Evolutionary conservation across 2,797 vertebrate genomes (phyloP), one percentile per base, ranked within the genome.

Genomic region (Anguilla obscura): DNA sequence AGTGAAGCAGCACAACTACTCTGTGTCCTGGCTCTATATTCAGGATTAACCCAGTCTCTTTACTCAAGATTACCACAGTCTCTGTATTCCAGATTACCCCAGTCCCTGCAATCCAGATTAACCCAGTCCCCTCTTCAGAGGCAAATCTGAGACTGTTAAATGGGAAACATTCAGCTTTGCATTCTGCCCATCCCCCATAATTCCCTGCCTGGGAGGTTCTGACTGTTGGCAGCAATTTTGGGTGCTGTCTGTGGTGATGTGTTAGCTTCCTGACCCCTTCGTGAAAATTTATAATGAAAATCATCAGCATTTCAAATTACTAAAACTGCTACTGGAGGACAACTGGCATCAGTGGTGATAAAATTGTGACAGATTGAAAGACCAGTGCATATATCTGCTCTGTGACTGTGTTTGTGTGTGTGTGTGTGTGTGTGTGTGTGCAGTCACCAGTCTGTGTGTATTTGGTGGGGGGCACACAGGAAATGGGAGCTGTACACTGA

Each of bases 361-460:
- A 54, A 24, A n/a, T 50, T 27, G 24, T 27, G 36, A 50, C 24
- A 45, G 54, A 74, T 48, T 79, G 69, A 87, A 88, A 87, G 33
- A 36, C 14, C 33, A 27, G 76, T 80, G 27, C 45, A 48, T 80
- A 48, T 80, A 30, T 33, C 5, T 85, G 54, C 18, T 85, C 56
- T 63, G 56, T 16, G 14, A 33, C 45, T 14, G 12, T 24, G 86
- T 24, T 3, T 52, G 5, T 74, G 40, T 33, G 52, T 12, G 0
- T 33, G n/a, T 36, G 10, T 45, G 76, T 33, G n/a, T 36, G 10
- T 45, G 76, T 45, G 76, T 71, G 24, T 30, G 27, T 71, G 66
- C 24, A 30, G 27, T 21, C 24, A n/a, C 24, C 18, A 21, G 60
- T 63, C 21, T 71, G 27, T 71, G 66, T 10, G 10, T 5, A 30